These are phyloP conservation scores for Loris lydekkerianus DNA, from an alignment of 2,797 vertebrate genomes.

Conservation along the genomic window DNA sequence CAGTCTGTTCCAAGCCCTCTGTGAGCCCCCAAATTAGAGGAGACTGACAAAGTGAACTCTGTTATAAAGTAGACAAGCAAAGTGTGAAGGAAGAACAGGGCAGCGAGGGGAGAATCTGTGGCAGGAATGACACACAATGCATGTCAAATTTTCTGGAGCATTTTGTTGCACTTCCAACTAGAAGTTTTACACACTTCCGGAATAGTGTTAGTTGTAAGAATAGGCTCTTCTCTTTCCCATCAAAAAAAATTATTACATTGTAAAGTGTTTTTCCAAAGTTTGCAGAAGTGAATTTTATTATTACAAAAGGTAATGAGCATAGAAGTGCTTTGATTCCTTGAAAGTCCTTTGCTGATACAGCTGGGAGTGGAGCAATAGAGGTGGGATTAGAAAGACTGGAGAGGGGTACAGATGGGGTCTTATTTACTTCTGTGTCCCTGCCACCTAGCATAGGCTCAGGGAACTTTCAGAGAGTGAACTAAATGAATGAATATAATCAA, in stretches of 20 bases:
- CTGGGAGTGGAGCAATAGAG: neutral
- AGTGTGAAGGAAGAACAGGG: neutral
- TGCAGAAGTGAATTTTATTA: neutral
- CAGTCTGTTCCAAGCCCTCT: neutral
- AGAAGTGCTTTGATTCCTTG: neutral
- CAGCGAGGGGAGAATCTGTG: neutral
- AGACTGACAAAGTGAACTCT: neutral
- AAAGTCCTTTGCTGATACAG: neutral
- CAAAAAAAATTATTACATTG: neutral
- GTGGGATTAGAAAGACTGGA: neutral
- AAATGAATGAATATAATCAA: neutral
- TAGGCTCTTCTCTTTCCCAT: neutral
- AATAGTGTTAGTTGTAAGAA: neutral
- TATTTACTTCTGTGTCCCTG: neutral
- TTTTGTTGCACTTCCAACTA: neutral
- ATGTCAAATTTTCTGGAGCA: neutral
- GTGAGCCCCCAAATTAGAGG: neutral
- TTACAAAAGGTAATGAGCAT: neutral
- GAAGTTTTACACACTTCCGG: neutral
- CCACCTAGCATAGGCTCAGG: neutral
- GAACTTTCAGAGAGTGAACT: neutral
- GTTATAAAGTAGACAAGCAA: neutral
- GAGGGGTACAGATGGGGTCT: neutral
- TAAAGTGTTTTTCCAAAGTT: neutral
- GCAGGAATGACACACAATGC: neutral